These are phyloP conservation scores for Epizoanthus illoricatus DNA, from an alignment of 92 coral and sea anemone genomes.

Conservation along the genomic window DNA sequence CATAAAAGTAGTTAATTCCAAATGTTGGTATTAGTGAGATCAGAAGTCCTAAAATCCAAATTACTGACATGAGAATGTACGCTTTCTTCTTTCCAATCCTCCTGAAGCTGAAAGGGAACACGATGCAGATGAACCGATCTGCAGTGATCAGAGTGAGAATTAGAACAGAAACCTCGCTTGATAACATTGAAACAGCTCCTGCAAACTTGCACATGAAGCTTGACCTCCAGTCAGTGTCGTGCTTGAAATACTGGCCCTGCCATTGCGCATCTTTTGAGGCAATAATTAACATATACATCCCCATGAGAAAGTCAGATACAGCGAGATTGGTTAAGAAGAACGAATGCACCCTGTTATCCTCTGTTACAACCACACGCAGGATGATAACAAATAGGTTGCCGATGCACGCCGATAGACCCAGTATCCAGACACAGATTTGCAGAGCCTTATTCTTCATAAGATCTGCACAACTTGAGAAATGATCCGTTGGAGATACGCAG, in stretches of 20 bases:
- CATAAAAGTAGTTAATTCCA: constrained; percentile 60
- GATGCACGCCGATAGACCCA: constrained; percentile 74
- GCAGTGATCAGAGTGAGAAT: constrained; percentile 74
- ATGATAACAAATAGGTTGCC: constrained; percentile 78
- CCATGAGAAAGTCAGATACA: constrained; percentile 70
- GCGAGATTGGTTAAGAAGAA: constrained; percentile 79
- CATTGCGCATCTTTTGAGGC: constrained; percentile 62
- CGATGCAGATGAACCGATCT: constrained; percentile 76
- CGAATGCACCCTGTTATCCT: constrained; percentile 69
- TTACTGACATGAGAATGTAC: neutral
- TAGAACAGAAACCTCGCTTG: constrained; percentile 85
- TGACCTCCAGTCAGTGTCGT: constrained; percentile 76
- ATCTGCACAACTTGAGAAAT: constrained; percentile 83
- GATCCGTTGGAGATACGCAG: constrained; percentile 65
- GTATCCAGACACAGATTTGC: constrained; percentile 72
- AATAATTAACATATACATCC: constrained; percentile 66
- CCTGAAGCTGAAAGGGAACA: constrained; percentile 59
- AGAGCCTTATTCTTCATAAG: constrained; percentile 78
- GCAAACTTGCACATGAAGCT: constrained; percentile 63
- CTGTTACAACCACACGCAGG: constrained; percentile 56
- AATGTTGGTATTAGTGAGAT: constrained; percentile 59
- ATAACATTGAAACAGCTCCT: constrained; percentile 69
- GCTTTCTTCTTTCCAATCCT: constrained; percentile 39
- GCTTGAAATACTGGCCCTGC: constrained; percentile 77
- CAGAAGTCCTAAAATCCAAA: constrained; percentile 60